A percentile compares a stretch with the other conserved stretches of the same genome.
Conservation (phyloP, 2,888 invertebrate genomes). For the Microchrysa polita region DNA sequence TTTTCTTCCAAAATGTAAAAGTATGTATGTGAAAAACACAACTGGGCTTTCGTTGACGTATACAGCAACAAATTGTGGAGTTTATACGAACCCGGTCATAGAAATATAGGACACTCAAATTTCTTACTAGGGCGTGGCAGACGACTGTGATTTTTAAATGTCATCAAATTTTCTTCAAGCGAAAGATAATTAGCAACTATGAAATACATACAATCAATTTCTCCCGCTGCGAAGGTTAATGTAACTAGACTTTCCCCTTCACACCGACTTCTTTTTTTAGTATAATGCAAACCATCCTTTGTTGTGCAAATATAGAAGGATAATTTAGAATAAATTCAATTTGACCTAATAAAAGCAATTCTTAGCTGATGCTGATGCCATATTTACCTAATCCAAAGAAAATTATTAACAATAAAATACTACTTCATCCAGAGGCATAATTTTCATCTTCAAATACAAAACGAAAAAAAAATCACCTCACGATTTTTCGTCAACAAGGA, state of each 20-base stretch:
- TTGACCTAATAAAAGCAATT: too few relatives aligned
- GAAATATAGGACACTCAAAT: not conserved
- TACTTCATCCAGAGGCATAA: too few relatives aligned
- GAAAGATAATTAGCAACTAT: constrained; percentile 1
- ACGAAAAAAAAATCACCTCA: constrained; percentile 2
- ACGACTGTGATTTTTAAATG: not conserved
- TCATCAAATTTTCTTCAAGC: not conserved
- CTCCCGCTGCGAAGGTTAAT: not conserved
- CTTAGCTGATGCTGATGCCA: too few relatives aligned
- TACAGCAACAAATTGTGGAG: too few relatives aligned
- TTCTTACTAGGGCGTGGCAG: constrained; percentile 6
- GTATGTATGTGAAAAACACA: too few relatives aligned
- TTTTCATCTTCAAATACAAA: not conserved
- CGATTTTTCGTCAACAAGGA: constrained; percentile 9
- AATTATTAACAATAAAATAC: too few relatives aligned
- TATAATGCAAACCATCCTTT: too few relatives aligned
- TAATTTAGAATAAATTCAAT: too few relatives aligned
- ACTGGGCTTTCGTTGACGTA: too few relatives aligned
- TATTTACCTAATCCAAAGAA: too few relatives aligned
- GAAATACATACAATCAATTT: not conserved
- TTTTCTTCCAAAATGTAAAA: too few relatives aligned
- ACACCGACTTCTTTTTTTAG: not conserved
- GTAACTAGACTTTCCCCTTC: not conserved
- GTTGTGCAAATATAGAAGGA: too few relatives aligned
- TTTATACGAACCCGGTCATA: not conserved